Evolutionary conservation across 1,140 invertebrate species (phyloP), one percentile per base, ranked within the genome.

Genomic region (Adelges cooleyi): DNA sequence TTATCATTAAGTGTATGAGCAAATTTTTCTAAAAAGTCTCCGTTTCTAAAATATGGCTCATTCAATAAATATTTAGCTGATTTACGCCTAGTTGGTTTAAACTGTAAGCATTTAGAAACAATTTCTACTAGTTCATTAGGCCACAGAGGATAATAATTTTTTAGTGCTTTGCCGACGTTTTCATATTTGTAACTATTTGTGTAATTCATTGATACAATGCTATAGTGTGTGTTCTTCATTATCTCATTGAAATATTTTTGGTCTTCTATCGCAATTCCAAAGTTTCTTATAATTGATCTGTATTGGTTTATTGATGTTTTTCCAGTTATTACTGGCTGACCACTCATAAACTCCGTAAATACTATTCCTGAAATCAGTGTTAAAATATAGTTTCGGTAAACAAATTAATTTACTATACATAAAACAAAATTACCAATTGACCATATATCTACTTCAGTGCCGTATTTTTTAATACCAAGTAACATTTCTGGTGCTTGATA

Each of bases 401-500:
- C n/a, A n/a, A n/a, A n/a, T n/a, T n/a, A n/a, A n/a, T 8, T 11
- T 11, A 2, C 38, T 54, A 40, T 23, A 54, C 38, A 36, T 53
- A 6, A 6, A 33, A 33, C 5, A 33, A 33, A 33, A 33, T 33
- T 54, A 54, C 33, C 33, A 2, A 54, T 18, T 9, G 33, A 54
- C 52, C 33, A 54, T 20, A 54, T 23, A 54, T 54, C 52, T 20
- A 54, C 22, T 40, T 54, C 33, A 54, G 52, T 38, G 9, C 52
- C 52, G 38, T 54, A 54, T 22, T 40, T 54, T 40, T 54, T n/a
- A 22, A 20, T 38, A 20, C 52, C 33, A 40, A 54, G 17, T 54
- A 54, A 38, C 11, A 54, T 38, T 54, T 54, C 52, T 36, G 33
- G 52, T 40, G 52, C 18, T 54, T 54, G 20, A 36, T 52, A 52